phyloP scores from a whole-genome alignment of 2,888 invertebrate genomes.

The Neoascia interrupta region DNA sequence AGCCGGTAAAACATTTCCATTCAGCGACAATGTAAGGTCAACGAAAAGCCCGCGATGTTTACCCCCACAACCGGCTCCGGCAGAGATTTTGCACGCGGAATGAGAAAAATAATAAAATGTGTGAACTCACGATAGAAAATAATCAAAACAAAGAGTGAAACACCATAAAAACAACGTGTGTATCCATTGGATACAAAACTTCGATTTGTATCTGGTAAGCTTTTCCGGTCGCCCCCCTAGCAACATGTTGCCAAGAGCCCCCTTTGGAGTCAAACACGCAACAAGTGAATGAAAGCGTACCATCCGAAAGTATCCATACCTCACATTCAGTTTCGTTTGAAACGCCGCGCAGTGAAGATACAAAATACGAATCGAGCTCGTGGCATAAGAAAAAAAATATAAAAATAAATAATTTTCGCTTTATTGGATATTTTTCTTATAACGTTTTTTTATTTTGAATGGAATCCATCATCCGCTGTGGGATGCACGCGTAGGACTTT shows the following conservation, averaged over 20 bases:
- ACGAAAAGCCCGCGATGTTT: conserved; percentile 30
- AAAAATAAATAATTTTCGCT: neutral
- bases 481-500: conserved; percentile 44
- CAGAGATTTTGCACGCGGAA: conserved; percentile 11
- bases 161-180: conserved; percentile 25
- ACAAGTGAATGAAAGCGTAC: conserved; percentile 57
- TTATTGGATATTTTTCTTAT: neutral
- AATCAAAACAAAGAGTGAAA: conserved; percentile 60
- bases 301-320: conserved; percentile 29
- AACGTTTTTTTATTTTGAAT: conserved; percentile 11
- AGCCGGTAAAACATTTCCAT: conserved; percentile 43
- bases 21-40: conserved; percentile 11
- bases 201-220: conserved; percentile 19
- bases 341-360: conserved; percentile 65
- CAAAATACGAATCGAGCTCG: conserved; percentile 23
- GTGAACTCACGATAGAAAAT: conserved; percentile 13
- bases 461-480: conserved; percentile 33
- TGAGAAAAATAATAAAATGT: conserved; percentile 3
- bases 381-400: conserved; percentile 1
- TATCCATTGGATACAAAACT: conserved; percentile 32
- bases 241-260: conserved; percentile 48
- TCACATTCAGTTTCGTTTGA: conserved; percentile 63
- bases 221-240: neutral
- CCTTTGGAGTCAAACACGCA: conserved; percentile 22
- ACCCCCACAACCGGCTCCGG: conserved; percentile 11